Conservation (phyloP, 2,113 vertebrate species). For the Scytalopus superciliaris region DNA sequence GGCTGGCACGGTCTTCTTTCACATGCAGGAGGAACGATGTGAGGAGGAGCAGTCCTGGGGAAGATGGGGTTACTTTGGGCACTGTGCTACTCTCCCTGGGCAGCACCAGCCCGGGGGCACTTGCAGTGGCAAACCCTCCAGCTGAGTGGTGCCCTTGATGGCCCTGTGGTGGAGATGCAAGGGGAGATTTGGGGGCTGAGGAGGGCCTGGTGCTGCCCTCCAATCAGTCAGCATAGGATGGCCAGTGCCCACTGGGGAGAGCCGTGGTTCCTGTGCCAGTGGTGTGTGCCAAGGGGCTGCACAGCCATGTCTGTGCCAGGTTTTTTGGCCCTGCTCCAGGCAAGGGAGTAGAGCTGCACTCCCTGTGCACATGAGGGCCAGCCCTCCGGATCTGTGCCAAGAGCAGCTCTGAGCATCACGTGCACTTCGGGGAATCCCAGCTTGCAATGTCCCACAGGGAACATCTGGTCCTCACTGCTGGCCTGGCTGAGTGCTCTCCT, state of each 20-base stretch:
- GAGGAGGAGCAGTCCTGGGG: conserved; percentile 63
- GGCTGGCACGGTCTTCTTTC: conserved; percentile 10
- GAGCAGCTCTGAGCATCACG: neutral
- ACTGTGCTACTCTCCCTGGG: neutral
- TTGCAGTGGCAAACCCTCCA: neutral
- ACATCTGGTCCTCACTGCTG: fast-evolving
- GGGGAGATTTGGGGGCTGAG: neutral
- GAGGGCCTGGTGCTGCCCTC: neutral
- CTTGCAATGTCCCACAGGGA: neutral
- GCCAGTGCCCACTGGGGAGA: fast-evolving
- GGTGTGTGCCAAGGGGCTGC: fast-evolving
- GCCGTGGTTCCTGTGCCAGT: fast-evolving
- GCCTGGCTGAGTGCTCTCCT: neutral
- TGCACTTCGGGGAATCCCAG: conserved; percentile 31
- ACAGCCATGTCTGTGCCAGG: neutral
- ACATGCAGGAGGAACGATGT: conserved; percentile 60
- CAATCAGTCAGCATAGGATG: fast-evolving
- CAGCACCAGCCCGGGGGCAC: neutral
- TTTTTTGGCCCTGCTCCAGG: fast-evolving
- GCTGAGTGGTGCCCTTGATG: fast-evolving
- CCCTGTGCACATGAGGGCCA: neutral
- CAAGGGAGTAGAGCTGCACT: neutral
- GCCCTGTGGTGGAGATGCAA: fast-evolving
- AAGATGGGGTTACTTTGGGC: neutral
- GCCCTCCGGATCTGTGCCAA: neutral